Conservation (phyloP, 2,888 invertebrate genomes). For the Xestoiulus laeticollis region DNA sequence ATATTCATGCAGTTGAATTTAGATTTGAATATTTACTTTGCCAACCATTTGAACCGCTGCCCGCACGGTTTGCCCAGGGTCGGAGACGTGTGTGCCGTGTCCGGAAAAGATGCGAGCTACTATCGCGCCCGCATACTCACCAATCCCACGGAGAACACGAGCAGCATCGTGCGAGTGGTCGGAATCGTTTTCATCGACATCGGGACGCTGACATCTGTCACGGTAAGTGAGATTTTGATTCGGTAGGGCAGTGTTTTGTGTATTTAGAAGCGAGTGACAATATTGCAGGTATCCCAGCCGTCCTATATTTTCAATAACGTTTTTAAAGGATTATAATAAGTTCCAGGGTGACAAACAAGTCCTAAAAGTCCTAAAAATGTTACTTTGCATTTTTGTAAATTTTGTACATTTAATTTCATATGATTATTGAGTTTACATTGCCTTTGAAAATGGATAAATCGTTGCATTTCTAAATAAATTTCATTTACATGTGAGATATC, state of each 20-base stretch:
- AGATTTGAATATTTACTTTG: conserved; percentile 34
- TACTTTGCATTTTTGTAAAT: no score
- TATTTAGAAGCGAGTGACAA: no score
- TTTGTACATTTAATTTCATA: no score
- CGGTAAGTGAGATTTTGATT: conserved; percentile 11
- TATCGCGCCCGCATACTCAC: conserved; percentile 44
- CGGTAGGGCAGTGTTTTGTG: background rate
- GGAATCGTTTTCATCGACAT: conserved; percentile 23
- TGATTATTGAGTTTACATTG: no score
- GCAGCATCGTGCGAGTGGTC: background rate
- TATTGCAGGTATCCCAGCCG: no score
- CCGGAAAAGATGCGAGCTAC: conserved; percentile 59
- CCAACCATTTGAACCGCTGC: background rate
- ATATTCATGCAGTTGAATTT: background rate
- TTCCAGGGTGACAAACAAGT: no score
- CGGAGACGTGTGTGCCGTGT: conserved; percentile 71
- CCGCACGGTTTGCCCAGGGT: conserved; percentile 62
- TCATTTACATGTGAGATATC: no score
- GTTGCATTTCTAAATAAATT: no score
- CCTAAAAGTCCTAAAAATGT: no score
- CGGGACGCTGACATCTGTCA: background rate
- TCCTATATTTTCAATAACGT: no score
- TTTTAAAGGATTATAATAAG: no score
- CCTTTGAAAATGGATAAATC: no score
- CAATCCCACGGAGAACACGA: background rate